Conservation (phyloP, 2,888 invertebrate species). For the Spilosoma lubricipeda region DNA sequence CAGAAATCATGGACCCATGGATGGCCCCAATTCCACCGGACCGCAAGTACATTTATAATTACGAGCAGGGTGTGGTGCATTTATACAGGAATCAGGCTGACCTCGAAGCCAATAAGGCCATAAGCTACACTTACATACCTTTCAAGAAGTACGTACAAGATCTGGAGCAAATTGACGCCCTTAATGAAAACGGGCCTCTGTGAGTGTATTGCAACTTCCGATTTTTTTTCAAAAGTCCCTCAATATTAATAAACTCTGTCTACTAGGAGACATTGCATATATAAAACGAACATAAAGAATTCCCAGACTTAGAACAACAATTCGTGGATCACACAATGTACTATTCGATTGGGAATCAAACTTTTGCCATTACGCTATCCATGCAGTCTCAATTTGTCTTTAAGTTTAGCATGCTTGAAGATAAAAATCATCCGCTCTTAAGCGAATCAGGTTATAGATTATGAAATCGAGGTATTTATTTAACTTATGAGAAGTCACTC, state of each 20-base stretch:
- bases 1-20: constrained; percentile 90
- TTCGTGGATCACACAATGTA: too few species aligned
- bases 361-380: too few species aligned
- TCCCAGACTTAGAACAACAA: too few species aligned
- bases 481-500: too few species aligned
- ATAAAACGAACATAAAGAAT: too few species aligned
- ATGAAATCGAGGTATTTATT: too few species aligned
- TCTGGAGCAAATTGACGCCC: constrained; percentile 19
- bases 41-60: constrained; percentile 89
- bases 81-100: constrained; percentile 88
- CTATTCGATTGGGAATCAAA: too few species aligned
- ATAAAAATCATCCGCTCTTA: too few species aligned
- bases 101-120: constrained; percentile 80
- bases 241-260: too few species aligned
- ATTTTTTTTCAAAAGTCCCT: neutral
- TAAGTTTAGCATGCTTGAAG: neutral
- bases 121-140: constrained; percentile 90
- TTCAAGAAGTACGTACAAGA: constrained; percentile 92
- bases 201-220: neutral
- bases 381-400: neutral
- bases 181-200: constrained; percentile 13
- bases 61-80: constrained; percentile 91
- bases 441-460: too few species aligned
- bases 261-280: too few species aligned
- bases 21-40: constrained; percentile 89